Conservation (phyloP, 2,888 invertebrate species). For the Apodemia mormo region DNA sequence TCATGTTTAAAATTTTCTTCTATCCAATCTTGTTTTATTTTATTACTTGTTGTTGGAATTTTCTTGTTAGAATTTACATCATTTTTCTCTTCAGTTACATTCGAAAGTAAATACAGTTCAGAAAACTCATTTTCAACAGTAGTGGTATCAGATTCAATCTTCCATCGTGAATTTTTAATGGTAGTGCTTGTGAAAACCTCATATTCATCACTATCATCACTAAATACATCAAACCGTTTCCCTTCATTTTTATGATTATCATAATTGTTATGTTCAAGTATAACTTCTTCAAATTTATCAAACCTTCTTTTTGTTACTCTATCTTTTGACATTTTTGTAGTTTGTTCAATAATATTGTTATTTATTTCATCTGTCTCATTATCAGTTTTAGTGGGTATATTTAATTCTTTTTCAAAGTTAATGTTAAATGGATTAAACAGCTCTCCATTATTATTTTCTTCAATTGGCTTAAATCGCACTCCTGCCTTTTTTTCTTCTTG, state of each 20-base stretch:
- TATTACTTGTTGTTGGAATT: conserved; percentile 17
- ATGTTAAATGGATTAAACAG: conserved; percentile 18
- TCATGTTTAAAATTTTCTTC: conserved; percentile 33
- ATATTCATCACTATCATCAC: conserved; percentile 42
- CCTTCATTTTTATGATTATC: conserved; percentile 24
- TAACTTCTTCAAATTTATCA: background rate
- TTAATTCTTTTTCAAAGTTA: conserved; percentile 22
- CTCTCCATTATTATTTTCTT: conserved; percentile 24
- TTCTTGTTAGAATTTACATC: conserved; percentile 6
- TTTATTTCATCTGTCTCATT: conserved; percentile 10
- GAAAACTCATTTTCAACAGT: background rate
- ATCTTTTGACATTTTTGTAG: conserved; percentile 11
- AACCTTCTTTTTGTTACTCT: background rate
- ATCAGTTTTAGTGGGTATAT: background rate
- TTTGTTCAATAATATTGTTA: conserved; percentile 3
- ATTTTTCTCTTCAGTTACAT: conserved; percentile 8
- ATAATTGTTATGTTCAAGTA: background rate
- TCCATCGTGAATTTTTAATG: conserved; percentile 12
- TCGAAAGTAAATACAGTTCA: background rate
- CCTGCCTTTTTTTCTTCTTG: conserved; percentile 15
- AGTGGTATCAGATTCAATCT: background rate
- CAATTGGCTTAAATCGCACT: conserved; percentile 26
- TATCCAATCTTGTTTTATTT: conserved; percentile 36
- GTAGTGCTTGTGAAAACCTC: conserved; percentile 20
- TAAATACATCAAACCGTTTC: conserved; percentile 40